Evolutionary conservation across 2,797 vertebrate species (phyloP).

Genomic region (Eremophila alpestris): DNA sequence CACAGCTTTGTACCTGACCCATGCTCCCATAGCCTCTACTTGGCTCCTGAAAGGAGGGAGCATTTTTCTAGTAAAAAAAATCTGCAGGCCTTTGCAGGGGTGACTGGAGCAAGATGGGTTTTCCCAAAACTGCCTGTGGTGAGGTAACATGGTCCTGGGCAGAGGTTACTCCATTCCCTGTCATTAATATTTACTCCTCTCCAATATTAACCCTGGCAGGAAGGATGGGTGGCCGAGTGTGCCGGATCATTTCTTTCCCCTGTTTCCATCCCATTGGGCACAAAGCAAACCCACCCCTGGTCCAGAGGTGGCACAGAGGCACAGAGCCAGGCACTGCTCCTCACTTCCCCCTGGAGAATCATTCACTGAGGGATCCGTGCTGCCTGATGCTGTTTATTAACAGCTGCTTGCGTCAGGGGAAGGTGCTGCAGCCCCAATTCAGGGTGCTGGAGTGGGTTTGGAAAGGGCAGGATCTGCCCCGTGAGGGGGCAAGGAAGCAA

Average conservation of each 20-base stretch:
- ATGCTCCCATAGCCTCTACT: not conserved
- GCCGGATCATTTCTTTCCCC: not conserved
- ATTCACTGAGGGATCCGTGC: not conserved
- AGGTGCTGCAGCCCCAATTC: not conserved
- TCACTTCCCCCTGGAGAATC: not conserved
- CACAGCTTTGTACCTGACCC: accelerated
- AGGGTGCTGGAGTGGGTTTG: not conserved
- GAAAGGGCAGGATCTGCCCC: not conserved
- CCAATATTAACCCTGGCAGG: constrained; percentile 35
- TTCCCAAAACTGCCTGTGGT: not conserved
- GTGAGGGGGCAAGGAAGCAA: not conserved
- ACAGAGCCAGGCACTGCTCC: not conserved
- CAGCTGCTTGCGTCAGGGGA: not conserved
- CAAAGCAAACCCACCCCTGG: not conserved
- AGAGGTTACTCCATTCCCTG: not conserved
- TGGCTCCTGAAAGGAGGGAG: not conserved
- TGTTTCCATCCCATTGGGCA: not conserved
- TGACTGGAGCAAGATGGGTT: not conserved
- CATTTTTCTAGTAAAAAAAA: not conserved
- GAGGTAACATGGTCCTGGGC: not conserved
- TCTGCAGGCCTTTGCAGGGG: not conserved
- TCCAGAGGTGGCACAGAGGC: not conserved
- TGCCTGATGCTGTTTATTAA: not conserved
- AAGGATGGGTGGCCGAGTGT: not conserved
- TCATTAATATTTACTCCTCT: constrained; percentile 19